Percentiles rank a stretch among this genome's conserved stretches.
phyloP scores from a whole-genome alignment of 2,113 vertebrate genomes.

The Rhinopithecus roxellana region DNA sequence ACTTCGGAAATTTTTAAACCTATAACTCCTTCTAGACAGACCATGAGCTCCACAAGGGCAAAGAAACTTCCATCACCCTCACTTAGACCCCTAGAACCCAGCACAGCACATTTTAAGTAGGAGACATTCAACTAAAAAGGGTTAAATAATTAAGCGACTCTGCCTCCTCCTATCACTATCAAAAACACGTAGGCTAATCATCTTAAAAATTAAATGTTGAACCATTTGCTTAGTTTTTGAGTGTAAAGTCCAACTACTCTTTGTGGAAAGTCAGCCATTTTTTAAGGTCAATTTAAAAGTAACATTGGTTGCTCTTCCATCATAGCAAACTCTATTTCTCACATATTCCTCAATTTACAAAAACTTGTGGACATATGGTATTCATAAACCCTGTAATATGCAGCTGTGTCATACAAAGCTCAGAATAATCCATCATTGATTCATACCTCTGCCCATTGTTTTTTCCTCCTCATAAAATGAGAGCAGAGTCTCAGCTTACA shows the following conservation, averaged over 20 bases:
- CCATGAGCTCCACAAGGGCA: not conserved
- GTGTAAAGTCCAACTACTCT: slow-evolving; percentile 59
- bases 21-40: not conserved
- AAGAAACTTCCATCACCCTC: not conserved
- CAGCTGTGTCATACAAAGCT: slow-evolving; percentile 27
- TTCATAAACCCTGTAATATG: slow-evolving; percentile 46
- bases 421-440: slow-evolving; percentile 70
- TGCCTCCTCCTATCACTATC: not conserved
- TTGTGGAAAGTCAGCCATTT: slow-evolving; percentile 18
- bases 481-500: slow-evolving; percentile 69
- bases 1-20: not conserved
- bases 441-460: slow-evolving; percentile 69
- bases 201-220: not conserved
- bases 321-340: slow-evolving; percentile 61
- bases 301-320: slow-evolving; percentile 68
- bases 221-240: slow-evolving; percentile 63
- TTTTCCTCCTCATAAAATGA: slow-evolving; percentile 68
- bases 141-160: not conserved
- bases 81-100: not conserved
- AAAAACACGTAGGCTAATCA: not conserved
- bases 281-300: slow-evolving; percentile 68
- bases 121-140: not conserved
- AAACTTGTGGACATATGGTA: slow-evolving; percentile 57
- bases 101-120: not conserved
- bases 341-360: slow-evolving; percentile 42